Evolutionary conservation across 2,113 vertebrate species (phyloP).

Genomic region (Tonatia bakeri): DNA sequence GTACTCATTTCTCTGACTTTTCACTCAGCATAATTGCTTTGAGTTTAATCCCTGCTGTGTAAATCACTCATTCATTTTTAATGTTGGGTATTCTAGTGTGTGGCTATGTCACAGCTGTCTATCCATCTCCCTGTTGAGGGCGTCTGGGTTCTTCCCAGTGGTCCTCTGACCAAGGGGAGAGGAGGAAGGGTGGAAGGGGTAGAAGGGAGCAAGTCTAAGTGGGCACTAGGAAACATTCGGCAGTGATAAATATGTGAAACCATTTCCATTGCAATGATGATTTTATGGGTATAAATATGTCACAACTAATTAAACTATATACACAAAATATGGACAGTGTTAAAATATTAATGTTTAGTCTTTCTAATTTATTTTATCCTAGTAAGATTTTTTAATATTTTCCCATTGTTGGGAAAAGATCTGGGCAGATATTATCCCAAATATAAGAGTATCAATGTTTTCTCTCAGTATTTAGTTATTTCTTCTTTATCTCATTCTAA

Average conservation of each 20-base stretch:
- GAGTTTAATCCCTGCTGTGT: background rate
- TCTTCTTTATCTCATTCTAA: background rate
- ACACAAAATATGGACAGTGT: background rate
- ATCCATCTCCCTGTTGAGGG: background rate
- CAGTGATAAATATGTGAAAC: background rate
- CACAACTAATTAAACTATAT: background rate
- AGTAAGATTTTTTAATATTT: background rate
- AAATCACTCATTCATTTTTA: background rate
- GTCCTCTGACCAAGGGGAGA: background rate
- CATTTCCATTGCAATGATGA: background rate
- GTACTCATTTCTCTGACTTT: background rate
- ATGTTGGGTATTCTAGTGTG: background rate
- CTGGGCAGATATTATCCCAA: background rate
- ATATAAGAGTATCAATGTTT: background rate
- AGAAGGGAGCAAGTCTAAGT: background rate
- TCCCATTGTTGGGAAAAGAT: background rate
- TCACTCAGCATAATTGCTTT: background rate
- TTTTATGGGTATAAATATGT: background rate
- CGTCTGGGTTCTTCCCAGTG: background rate
- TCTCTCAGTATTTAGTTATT: background rate
- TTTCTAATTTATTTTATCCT: background rate
- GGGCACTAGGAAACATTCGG: background rate
- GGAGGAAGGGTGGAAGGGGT: background rate
- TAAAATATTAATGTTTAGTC: background rate
- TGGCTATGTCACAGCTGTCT: background rate